phyloP scores from a whole-genome alignment of 2,113 vertebrate species.

The Haplochromis vanheusdeni region DNA sequence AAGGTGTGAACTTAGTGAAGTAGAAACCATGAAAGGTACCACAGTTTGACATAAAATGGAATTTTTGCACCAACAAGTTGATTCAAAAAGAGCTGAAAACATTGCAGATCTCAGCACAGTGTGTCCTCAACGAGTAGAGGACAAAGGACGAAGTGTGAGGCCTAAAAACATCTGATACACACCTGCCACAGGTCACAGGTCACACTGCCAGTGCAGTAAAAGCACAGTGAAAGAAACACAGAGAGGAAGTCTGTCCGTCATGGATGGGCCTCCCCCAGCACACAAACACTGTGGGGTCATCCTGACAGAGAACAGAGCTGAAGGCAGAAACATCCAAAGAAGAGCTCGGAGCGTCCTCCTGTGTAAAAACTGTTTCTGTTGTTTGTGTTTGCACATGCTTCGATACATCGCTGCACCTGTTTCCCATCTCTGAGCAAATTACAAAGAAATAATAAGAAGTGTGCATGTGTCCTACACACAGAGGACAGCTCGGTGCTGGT shows the following conservation, averaged over 20 bases:
- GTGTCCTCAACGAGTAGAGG: not conserved
- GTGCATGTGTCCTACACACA: not conserved
- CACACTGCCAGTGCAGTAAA: not conserved
- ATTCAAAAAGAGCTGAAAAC: not conserved
- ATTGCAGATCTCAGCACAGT: not conserved
- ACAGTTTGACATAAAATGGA: not conserved
- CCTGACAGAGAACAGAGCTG: not conserved
- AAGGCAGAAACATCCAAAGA: not conserved
- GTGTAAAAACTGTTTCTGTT: not conserved
- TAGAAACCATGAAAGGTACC: not conserved
- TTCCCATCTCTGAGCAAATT: not conserved
- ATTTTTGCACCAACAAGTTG: not conserved
- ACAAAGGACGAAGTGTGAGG: not conserved
- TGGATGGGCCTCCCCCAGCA: not conserved
- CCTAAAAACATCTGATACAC: not conserved
- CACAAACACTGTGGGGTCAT: not conserved
- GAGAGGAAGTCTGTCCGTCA: not conserved
- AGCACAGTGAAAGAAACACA: not conserved
- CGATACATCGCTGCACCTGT: not conserved
- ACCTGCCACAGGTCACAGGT: not conserved
- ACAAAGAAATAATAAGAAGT: not conserved
- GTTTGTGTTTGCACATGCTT: not conserved
- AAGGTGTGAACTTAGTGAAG: not conserved
- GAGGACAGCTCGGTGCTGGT: accelerated
- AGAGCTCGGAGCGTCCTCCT: not conserved